These are phyloP conservation scores for Okamejei kenojei DNA, from an alignment of 2,797 vertebrate species.

Conservation along the genomic window DNA sequence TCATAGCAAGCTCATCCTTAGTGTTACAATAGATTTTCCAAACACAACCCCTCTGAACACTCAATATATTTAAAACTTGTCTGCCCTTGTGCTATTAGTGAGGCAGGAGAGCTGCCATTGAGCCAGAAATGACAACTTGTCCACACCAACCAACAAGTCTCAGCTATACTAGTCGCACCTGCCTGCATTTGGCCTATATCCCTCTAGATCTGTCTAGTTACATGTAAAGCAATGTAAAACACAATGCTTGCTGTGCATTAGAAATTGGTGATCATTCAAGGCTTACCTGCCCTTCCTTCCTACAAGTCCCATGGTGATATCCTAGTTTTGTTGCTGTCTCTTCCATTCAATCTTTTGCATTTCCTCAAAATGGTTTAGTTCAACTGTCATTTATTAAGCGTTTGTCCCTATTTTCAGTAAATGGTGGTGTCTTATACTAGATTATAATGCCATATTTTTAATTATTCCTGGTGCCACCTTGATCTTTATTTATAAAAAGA, in stretches of 20 bases:
- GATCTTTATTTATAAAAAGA: neutral
- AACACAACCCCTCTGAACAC: neutral
- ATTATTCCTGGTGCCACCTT: neutral
- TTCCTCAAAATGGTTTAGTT: neutral
- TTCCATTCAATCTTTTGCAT: neutral
- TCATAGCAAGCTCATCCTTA: neutral
- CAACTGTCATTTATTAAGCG: neutral
- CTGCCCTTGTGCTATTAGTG: neutral
- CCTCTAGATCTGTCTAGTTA: no score
- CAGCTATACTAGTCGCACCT: no score
- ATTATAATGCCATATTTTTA: neutral
- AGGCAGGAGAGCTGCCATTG: neutral
- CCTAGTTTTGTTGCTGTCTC: neutral
- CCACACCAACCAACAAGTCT: no score
- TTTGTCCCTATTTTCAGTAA: neutral
- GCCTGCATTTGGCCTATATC: no score
- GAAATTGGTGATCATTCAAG: neutral
- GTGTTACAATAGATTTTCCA: neutral
- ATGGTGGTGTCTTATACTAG: neutral
- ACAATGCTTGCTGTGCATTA: neutral
- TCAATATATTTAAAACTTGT: neutral
- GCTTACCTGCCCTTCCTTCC: neutral
- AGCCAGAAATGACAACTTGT: no score
- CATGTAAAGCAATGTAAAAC: no score
- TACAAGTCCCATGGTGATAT: neutral